Base-by-base conservation (phyloP, 2,888 invertebrate genomes). In the Dorcus hopei region DNA sequence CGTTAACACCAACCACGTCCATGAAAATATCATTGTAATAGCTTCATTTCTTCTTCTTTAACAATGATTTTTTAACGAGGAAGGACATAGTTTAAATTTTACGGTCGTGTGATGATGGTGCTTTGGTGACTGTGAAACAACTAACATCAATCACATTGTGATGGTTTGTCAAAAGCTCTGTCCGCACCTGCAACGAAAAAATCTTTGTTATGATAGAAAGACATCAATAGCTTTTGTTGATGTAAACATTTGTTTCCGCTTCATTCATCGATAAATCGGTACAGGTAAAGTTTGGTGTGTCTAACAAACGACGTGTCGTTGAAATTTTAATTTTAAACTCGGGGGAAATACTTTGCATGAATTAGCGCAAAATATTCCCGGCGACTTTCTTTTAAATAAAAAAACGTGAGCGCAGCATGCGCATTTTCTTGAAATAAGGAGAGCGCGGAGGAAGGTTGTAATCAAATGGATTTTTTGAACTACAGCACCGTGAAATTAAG, bases 151-250 rank as follows among this genome's bases (percentile, higher is more conserved):
- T 26, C 43, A 26, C 39, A 19, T 40, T 33, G 41, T 6, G 33
- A 11, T 26, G 50, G n/a, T 43, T 51, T 42, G 38, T 55, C 11
- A 38, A 38, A 45, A 51, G 42, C 40, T 47, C 55, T 52, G 57
- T 57, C 57, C 57, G 40, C 57, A 57, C 57, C 57, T 57, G 57
- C 48, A 57, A 57, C 39, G 26, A 40, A 47, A 41, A 49, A 40
- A 33, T 57, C 51, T 52, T 42, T 49, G 50, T 16, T 52, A 42
- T 39, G 52, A 51, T 57, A 41, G 47, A 38, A 52, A 47, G 39
- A 52, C 33, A 42, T 49, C 45, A 57, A 57, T 57, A 14, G 40
- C 47, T 19, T 52, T 57, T 57, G 51, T 51, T 51, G 40, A 23
- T 4, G 39, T 48, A 57, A 50, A 51, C 51, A 52, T 57, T 52